Evolutionary conservation across 2,113 vertebrate genomes (phyloP).

Genomic region (Micronycteris hirsuta): DNA sequence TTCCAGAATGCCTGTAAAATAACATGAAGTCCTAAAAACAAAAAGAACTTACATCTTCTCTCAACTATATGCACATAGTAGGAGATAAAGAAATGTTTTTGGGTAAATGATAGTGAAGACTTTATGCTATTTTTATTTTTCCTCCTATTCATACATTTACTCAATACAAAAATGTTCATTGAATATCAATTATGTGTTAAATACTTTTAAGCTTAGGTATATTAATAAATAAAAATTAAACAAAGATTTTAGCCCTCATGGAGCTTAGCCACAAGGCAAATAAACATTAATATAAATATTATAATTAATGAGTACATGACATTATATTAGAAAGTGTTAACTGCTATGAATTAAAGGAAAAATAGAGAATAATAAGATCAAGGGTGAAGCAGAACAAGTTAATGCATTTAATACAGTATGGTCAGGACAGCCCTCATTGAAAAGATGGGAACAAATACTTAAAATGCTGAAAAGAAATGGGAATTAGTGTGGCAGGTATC

Average conservation of each 20-base stretch:
- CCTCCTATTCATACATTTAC: neutral
- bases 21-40: neutral
- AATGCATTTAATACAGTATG: neutral
- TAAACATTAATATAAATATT: neutral
- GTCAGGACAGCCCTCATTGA: neutral
- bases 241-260: neutral
- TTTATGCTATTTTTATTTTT: neutral
- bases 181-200: neutral
- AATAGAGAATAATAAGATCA: neutral
- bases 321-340: neutral
- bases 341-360: neutral
- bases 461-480: neutral
- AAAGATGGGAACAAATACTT: neutral
- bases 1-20: neutral
- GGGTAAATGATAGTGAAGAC: neutral
- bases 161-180: neutral
- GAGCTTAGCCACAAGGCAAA: neutral
- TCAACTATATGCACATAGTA: neutral
- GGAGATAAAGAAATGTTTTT: neutral
- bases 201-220: neutral
- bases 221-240: neutral
- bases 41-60: neutral
- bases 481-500: neutral
- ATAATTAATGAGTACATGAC: neutral
- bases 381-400: neutral